Percentiles rank a stretch among this genome's conserved stretches.
Evolutionary conservation across 2,113 vertebrate genomes (phyloP).

Genomic region (Catagonus wagneri): DNA sequence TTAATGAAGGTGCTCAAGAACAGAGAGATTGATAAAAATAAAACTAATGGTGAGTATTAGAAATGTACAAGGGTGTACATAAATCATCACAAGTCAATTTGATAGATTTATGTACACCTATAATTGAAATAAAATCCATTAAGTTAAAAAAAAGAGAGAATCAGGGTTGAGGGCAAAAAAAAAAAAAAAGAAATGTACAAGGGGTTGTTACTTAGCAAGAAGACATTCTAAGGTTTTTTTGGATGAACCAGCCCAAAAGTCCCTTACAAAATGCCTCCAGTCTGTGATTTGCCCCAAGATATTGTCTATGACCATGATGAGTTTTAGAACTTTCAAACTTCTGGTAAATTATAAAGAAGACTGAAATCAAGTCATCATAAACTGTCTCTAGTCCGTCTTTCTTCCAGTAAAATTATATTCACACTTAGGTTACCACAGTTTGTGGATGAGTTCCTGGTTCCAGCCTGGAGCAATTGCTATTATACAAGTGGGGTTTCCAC

Average conservation of each 20-base stretch:
- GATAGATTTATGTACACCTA: too few species aligned
- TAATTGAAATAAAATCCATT: too few species aligned
- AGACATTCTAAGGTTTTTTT: neutral
- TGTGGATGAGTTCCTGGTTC: neutral
- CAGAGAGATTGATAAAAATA: neutral
- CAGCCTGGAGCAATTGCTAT: neutral
- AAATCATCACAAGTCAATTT: too few species aligned
- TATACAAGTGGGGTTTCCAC: neutral
- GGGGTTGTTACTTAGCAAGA: neutral
- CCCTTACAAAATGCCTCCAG: neutral
- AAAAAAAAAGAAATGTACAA: too few species aligned
- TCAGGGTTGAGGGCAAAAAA: too few species aligned
- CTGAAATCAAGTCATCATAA: neutral
- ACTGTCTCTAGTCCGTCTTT: neutral
- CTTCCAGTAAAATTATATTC: neutral
- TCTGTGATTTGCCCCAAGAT: neutral
- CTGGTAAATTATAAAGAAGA: neutral
- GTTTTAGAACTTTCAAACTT: neutral
- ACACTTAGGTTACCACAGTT: neutral
- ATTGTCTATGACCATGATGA: neutral
- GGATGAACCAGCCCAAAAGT: neutral
- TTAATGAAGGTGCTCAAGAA: neutral
- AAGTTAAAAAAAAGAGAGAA: too few species aligned
- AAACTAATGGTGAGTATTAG: neutral
- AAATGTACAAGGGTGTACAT: too few species aligned